phyloP scores from a whole-genome alignment of 2,797 vertebrate species.

The Melanotaenia trifasciata region DNA sequence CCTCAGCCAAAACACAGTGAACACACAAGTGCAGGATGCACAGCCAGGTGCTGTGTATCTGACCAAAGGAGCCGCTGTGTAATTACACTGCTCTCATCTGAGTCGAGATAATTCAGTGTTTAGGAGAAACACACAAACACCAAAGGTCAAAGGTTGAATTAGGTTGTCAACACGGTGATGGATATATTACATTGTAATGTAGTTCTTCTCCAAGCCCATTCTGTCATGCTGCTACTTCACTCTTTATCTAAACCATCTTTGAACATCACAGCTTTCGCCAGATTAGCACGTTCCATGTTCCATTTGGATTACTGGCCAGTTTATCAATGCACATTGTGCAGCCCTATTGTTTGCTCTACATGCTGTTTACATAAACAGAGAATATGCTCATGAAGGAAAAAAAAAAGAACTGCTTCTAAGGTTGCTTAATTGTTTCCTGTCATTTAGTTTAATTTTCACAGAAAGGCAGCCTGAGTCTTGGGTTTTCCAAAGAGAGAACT shows the following conservation, averaged over 20 bases:
- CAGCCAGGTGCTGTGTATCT: constrained; percentile 69
- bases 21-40: constrained; percentile 50
- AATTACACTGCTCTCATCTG: constrained; percentile 56
- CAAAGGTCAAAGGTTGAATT: constrained; percentile 57
- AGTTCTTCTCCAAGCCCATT: not conserved
- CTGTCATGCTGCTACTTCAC: not conserved
- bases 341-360: not conserved
- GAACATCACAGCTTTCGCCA: not conserved
- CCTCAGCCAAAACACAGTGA: constrained; percentile 43
- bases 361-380: not conserved
- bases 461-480: constrained; percentile 24
- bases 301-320: not conserved
- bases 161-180: constrained; percentile 16
- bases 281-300: not conserved
- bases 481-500: constrained; percentile 27
- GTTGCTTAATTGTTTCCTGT: constrained; percentile 75
- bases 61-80: constrained; percentile 67
- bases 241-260: not conserved
- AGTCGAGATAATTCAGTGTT: constrained; percentile 45
- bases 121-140: constrained; percentile 53
- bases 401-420: constrained; percentile 10
- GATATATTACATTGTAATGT: constrained; percentile 1
- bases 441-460: constrained; percentile 72
- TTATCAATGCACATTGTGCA: not conserved
- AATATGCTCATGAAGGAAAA: too few species aligned